Evolutionary conservation across 2,113 vertebrate species (phyloP).

Genomic region (Hemiscyllium ocellatum): DNA sequence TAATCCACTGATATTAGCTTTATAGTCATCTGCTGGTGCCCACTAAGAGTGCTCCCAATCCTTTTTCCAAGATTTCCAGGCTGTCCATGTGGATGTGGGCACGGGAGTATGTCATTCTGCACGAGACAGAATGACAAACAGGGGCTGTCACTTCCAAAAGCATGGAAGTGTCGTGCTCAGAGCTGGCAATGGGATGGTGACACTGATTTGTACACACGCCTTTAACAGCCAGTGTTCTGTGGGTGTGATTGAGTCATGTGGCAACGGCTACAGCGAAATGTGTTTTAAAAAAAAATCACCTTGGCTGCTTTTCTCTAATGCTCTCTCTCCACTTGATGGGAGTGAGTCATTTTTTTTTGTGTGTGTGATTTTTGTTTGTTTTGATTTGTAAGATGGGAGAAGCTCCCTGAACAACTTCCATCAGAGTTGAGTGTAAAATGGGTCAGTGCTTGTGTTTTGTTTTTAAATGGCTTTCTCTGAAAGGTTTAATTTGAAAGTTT

Average conservation of each 20-base stretch:
- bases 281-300: not conserved
- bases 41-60: no score
- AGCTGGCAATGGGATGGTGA: not conserved
- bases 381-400: not conserved
- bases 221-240: not conserved
- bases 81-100: not conserved
- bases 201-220: not conserved
- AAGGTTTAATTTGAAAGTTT: not conserved
- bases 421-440: not conserved
- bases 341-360: not conserved
- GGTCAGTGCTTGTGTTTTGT: not conserved
- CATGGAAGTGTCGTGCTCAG: not conserved
- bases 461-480: not conserved
- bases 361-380: not conserved
- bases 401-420: not conserved
- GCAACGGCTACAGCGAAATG: not conserved
- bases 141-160: not conserved
- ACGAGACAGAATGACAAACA: not conserved
- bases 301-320: not conserved
- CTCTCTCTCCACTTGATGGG: constrained; percentile 23
- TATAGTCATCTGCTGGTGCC: no score
- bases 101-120: not conserved
- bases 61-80: not conserved
- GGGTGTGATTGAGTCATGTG: not conserved
- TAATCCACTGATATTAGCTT: no score